Evolutionary conservation across 2,113 vertebrate species (phyloP), one percentile per base, ranked within the genome.

Genomic region (Polypterus senegalus): DNA sequence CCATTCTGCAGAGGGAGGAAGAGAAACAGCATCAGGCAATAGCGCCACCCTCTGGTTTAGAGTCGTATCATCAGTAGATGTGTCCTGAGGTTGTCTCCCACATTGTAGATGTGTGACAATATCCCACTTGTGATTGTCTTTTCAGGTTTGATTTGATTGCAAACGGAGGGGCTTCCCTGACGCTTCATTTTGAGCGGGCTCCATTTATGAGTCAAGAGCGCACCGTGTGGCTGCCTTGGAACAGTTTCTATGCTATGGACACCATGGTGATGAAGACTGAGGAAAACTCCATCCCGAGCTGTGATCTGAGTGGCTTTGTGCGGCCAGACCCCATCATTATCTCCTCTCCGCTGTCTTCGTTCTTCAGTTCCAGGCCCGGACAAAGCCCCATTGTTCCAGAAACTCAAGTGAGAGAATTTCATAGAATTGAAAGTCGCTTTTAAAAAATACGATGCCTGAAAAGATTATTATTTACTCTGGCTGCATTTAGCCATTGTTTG

Each of bases 231-330:
- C 78, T 99, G 67, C 96, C 96, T 0, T 99, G 96, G 96, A 96
- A 95, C 63, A 94, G 89, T 74, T 99, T 99, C 72, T 96, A 97
- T 9, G 96, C 94, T 71, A 96, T 98, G 95, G 94, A 99, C 81
- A 98, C 96, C 0, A 88, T 99, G 61, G 89, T 92, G 75, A 88
- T 99, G 89, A 98, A 98, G 85, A 98, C 94, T 0, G 95, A 98
- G 73, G 96, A 99, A 79, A 99, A 98, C 83, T 92, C 93, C 78
- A 98, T 99, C 79, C 95, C 96, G 58, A 94, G 96, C 83, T 99
- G 96, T 64, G 95, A 99, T 74, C 87, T 99, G 71, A 98, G 95
- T 59, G 93, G 93, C 63, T 99, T 97, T 77, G 84, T 93, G 69
- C 84, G 95, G 65, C 95, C 96, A 3, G 94, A 98, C 68, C 96